These are phyloP conservation scores for Oryzias dopingdopingensis DNA, from an alignment of 2,797 vertebrate genomes.

Conservation along the genomic window DNA sequence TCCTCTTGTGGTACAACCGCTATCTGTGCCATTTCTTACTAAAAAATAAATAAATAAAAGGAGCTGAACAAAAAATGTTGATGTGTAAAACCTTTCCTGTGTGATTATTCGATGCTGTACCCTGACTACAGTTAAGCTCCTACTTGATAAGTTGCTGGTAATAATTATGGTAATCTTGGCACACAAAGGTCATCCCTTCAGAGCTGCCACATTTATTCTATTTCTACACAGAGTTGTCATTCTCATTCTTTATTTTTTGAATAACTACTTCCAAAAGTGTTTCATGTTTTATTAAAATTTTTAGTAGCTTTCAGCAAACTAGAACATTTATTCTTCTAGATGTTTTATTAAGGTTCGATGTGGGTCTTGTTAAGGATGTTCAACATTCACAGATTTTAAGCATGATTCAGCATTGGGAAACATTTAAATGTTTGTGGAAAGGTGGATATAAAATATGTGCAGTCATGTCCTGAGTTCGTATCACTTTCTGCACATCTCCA, in stretches of 20 bases:
- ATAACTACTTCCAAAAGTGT: background rate
- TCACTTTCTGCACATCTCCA: slow-evolving; percentile 24
- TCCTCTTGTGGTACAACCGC: no score
- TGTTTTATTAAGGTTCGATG: background rate
- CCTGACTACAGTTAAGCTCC: slow-evolving; percentile 28
- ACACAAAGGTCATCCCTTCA: slow-evolving; percentile 41
- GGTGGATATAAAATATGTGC: slow-evolving; percentile 21
- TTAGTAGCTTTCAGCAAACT: background rate
- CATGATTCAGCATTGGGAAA: slow-evolving; percentile 12
- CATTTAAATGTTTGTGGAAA: slow-evolving; percentile 20
- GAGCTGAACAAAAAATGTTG: background rate
- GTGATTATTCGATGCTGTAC: slow-evolving; percentile 27
- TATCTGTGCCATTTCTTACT: no score
- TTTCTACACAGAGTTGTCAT: slow-evolving; percentile 42
- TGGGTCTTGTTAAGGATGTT: slow-evolving; percentile 2
- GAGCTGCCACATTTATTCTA: slow-evolving; percentile 31
- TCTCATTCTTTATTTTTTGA: slow-evolving; percentile 25
- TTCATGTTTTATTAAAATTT: background rate
- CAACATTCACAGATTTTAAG: slow-evolving; percentile 11
- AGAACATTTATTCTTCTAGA: background rate
- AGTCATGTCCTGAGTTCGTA: slow-evolving; percentile 24
- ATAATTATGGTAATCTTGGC: slow-evolving; percentile 63
- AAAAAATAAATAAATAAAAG: no score
- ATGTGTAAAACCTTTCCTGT: slow-evolving; percentile 27
- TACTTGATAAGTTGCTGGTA: slow-evolving; percentile 52